These are phyloP conservation scores for Caenorhabditis sulstoni DNA, from an alignment of 2,888 invertebrate genomes.

Conservation along the genomic window DNA sequence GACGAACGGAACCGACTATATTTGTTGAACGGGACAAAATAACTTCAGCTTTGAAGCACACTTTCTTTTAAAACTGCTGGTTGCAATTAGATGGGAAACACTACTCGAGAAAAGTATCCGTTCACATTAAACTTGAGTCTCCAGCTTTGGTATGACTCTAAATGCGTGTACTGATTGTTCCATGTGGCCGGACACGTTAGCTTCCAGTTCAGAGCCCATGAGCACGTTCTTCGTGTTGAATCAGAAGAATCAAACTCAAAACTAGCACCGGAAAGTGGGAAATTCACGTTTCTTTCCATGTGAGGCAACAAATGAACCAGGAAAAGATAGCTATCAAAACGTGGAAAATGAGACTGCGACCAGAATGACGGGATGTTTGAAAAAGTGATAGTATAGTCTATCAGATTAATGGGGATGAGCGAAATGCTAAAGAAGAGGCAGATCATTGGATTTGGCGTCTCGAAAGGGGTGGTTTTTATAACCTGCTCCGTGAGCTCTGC, in stretches of 20 bases:
- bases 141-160: not conserved
- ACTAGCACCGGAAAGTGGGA: constrained; percentile 4
- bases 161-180: constrained; percentile 5
- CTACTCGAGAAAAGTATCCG: too few species aligned
- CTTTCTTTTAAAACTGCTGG: too few species aligned
- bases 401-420: constrained; percentile 4
- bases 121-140: too few species aligned
- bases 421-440: not conserved
- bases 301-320: not conserved
- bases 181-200: constrained; percentile 8
- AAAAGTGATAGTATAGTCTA: not conserved
- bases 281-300: constrained; percentile 21
- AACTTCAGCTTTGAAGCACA: too few species aligned
- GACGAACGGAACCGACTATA: too few species aligned
- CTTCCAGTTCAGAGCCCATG: constrained; percentile 7
- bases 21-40: not conserved
- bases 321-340: too few species aligned
- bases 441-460: constrained; percentile 8
- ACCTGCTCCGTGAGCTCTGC: not conserved
- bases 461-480: constrained; percentile 13
- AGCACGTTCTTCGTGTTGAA: not conserved
- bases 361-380: not conserved
- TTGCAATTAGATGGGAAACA: too few species aligned
- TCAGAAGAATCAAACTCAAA: constrained; percentile 5
- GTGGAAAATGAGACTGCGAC: too few species aligned